Evolutionary conservation across 2,888 invertebrate species (phyloP).

Genomic region (Galerucella calmariensis): DNA sequence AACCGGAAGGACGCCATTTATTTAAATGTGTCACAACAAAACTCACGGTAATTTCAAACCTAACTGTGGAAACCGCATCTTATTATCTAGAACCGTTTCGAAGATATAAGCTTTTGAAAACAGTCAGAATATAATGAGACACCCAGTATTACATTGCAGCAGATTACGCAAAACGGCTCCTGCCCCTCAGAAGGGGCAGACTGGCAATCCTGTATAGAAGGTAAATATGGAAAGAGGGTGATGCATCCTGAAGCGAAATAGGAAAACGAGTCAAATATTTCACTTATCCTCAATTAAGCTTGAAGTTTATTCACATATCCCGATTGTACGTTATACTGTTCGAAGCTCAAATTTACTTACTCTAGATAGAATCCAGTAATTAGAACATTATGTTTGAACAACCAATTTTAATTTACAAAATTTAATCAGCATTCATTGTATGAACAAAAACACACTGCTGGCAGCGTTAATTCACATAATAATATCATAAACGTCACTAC

Average conservation of each 20-base stretch:
- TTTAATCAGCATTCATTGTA: neutral
- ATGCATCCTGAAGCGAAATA: neutral
- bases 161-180: no score
- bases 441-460: neutral
- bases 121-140: no score
- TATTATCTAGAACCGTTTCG: no score
- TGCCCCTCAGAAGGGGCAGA: no score
- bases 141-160: no score
- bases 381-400: neutral
- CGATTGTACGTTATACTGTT: neutral
- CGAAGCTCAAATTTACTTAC: neutral
- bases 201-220: no score
- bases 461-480: neutral
- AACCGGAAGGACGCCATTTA: no score
- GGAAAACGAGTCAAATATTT: neutral
- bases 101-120: no score
- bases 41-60: no score
- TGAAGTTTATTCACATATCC: neutral
- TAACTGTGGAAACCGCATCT: no score
- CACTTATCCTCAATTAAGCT: neutral
- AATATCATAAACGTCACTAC: neutral
- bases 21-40: no score
- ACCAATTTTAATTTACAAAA: neutral
- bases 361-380: neutral
- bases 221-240: no score